These are phyloP conservation scores for Timema podura DNA, from an alignment of 2,888 invertebrate genomes.

Conservation along the genomic window DNA sequence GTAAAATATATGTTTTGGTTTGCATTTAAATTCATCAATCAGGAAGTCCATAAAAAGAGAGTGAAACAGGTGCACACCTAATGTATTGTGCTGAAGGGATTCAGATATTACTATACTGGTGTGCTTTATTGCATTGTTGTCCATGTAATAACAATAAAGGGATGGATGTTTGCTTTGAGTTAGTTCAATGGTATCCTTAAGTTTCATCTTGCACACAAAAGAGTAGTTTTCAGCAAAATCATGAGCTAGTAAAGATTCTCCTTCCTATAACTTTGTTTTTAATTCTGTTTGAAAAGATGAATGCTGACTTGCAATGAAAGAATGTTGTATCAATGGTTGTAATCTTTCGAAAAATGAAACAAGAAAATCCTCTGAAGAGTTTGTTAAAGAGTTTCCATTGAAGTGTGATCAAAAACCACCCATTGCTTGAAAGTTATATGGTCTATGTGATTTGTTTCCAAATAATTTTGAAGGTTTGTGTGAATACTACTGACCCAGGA, in stretches of 20 bases:
- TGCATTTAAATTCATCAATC: no score
- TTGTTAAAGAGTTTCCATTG: not conserved
- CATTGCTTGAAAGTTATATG: conserved; percentile 7
- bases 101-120: no score
- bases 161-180: not conserved
- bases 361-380: not conserved
- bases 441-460: not conserved
- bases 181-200: not conserved
- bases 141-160: not conserved
- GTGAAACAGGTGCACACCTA: no score
- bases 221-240: not conserved
- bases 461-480: not conserved
- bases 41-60: no score
- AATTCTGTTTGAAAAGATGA: not conserved
- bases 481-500: not conserved
- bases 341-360: not conserved
- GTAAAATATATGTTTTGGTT: no score
- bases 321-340: not conserved
- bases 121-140: no score
- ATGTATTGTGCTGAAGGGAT: no score
- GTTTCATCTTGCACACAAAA: conserved; percentile 1
- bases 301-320: conserved; percentile 1
- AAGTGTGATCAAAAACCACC: not conserved
- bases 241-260: conserved; percentile 3
- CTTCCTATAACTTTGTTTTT: not conserved